Percentiles rank a stretch among this genome's conserved stretches.
Conservation (phyloP, 1,140 invertebrate genomes). For the Drosophila miranda region DNA sequence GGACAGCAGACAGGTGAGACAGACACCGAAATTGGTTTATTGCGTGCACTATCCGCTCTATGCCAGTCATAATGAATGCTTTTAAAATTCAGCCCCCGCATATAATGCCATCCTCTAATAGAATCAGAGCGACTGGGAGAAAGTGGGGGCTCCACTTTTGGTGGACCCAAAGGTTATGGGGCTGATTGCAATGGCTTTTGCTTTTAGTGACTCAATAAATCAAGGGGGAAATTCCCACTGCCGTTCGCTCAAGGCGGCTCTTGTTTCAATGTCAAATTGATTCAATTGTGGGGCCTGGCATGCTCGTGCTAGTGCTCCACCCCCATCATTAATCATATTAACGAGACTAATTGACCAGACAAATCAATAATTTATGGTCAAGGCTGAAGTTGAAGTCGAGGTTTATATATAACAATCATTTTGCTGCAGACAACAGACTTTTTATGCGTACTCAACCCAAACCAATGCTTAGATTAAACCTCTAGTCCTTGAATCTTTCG, state of each 20-base stretch:
- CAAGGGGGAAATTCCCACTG: background rate
- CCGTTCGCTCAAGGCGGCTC: background rate
- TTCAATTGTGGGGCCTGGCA: constrained; percentile 34
- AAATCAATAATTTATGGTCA: constrained; percentile 35
- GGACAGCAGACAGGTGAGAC: constrained; percentile 6
- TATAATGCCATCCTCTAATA: constrained; percentile 28
- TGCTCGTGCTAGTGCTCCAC: background rate
- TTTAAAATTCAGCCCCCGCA: constrained; percentile 27
- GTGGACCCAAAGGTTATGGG: constrained; percentile 20
- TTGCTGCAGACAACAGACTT: background rate
- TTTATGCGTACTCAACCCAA: constrained; percentile 7
- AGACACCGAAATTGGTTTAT: constrained; percentile 62
- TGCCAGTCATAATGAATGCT: constrained; percentile 49
- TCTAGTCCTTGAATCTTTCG: background rate
- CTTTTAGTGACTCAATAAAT: constrained; percentile 39
- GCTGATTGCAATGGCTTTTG: constrained; percentile 26
- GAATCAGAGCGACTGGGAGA: constrained; percentile 22
- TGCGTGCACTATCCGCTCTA: constrained; percentile 44
- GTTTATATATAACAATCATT: too few relatives aligned
- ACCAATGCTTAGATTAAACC: background rate
- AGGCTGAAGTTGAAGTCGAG: constrained; percentile 1
- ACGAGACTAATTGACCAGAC: constrained; percentile 46
- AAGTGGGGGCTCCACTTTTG: constrained; percentile 24
- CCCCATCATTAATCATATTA: constrained; percentile 44
- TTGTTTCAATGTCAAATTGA: constrained; percentile 16